Conservation (phyloP, 2,888 invertebrate species). For the Ophion costatus region DNA sequence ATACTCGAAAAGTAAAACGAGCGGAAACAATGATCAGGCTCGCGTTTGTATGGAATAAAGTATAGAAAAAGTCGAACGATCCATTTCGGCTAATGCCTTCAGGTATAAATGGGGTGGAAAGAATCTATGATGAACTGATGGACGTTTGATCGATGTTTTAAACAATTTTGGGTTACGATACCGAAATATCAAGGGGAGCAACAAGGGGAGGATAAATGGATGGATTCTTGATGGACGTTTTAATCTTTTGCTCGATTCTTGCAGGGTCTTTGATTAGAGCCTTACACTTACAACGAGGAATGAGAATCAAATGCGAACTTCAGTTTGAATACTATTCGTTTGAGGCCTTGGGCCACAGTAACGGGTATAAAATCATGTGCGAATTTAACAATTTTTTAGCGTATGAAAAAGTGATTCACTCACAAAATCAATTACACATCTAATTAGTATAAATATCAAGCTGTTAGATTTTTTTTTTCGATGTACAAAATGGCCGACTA, state of each 20-base stretch:
- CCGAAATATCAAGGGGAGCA: neutral
- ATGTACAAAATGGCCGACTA: no score
- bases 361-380: no score
- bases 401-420: no score
- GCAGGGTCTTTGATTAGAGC: neutral
- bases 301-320: no score
- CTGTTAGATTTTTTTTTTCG: no score
- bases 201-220: neutral
- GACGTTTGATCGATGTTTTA: neutral
- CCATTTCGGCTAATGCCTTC: neutral
- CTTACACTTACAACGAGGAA: no score
- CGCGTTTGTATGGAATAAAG: slow-evolving; percentile 14
- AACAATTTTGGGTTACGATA: slow-evolving; percentile 3
- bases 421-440: no score
- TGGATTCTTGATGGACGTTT: neutral
- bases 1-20: slow-evolving; percentile 58
- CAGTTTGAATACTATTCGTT: no score
- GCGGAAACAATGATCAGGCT: slow-evolving; percentile 14
- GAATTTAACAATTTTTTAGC: no score
- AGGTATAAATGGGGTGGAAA: slow-evolving; percentile 1
- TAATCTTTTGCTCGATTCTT: neutral
- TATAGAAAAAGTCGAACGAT: slow-evolving; percentile 23
- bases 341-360: no score
- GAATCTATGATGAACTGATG: neutral
- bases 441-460: no score